A percentile compares a stretch with the other conserved stretches of the same genome.
phyloP scores from a whole-genome alignment of 2,797 vertebrate species.

The Euthynnus affinis region DNA sequence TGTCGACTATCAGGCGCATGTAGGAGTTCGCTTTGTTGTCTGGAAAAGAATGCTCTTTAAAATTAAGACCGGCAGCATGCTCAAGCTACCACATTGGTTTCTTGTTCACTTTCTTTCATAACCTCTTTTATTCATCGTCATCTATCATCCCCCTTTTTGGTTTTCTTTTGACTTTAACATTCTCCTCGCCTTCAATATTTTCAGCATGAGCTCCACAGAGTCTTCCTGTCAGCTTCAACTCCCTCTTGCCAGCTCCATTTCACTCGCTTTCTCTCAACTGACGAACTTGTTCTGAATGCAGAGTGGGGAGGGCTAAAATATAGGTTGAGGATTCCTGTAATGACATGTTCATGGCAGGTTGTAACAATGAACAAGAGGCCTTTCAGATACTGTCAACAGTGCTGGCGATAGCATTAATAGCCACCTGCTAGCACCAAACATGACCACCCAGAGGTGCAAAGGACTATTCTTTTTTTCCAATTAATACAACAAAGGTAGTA shows the following conservation, averaged over 20 bases:
- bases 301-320: slow-evolving; percentile 56
- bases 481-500: slow-evolving; percentile 19
- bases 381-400: slow-evolving; percentile 56
- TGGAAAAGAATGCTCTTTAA: slow-evolving; percentile 57
- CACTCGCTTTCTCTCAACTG: slow-evolving; percentile 29
- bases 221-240: slow-evolving; percentile 52
- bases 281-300: slow-evolving; percentile 51
- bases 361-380: slow-evolving; percentile 52
- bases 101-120: slow-evolving; percentile 15
- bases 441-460: slow-evolving; percentile 28
- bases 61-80: slow-evolving; percentile 50
- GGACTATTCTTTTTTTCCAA: slow-evolving; percentile 17
- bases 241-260: slow-evolving; percentile 32
- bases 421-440: slow-evolving; percentile 52
- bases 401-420: slow-evolving; percentile 53
- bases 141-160: slow-evolving; percentile 14
- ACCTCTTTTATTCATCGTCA: slow-evolving; percentile 24
- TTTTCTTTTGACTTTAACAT: slow-evolving; percentile 48
- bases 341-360: slow-evolving; percentile 73
- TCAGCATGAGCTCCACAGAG: slow-evolving; percentile 58
- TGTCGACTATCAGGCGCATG: slow-evolving; percentile 47
- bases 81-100: slow-evolving; percentile 21
- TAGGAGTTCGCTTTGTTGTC: slow-evolving; percentile 68
- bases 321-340: slow-evolving; percentile 65
- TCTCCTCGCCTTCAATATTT: slow-evolving; percentile 59